phyloP scores from a whole-genome alignment of 37 sponge, comb jelly and placozoan species.

The Hormiphora californensis region DNA sequence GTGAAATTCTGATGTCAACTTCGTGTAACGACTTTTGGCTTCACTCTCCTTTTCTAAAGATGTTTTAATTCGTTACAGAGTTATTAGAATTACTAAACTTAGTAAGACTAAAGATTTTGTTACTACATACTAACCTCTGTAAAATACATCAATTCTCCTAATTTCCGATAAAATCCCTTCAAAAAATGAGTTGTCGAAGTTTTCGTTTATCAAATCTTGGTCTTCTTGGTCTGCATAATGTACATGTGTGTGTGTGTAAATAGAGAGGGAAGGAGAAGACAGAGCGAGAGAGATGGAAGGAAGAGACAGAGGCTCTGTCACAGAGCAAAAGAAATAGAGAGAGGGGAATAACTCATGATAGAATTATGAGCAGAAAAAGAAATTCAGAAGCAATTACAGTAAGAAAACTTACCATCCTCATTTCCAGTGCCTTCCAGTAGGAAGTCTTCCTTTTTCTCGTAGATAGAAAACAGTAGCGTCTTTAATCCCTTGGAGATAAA shows the following conservation, averaged over 20 bases:
- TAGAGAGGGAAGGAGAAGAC: too few relatives aligned
- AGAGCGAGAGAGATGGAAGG: too few relatives aligned
- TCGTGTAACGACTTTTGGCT: background rate
- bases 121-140: background rate
- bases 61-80: background rate
- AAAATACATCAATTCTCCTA: slow-evolving; percentile 32
- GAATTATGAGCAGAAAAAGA: too few relatives aligned
- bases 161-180: slow-evolving; percentile 49
- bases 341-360: too few relatives aligned
- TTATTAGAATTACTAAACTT: background rate
- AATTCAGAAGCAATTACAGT: background rate
- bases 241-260: too few relatives aligned
- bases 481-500: slow-evolving; percentile 40
- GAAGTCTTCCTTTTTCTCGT: slow-evolving; percentile 23
- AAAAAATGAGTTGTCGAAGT: slow-evolving; percentile 39
- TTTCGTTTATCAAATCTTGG: slow-evolving; percentile 14
- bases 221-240: too few relatives aligned
- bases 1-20: slow-evolving; percentile 47
- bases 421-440: background rate
- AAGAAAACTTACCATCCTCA: background rate
- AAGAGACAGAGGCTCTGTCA: too few relatives aligned
- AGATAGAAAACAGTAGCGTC: slow-evolving; percentile 28
- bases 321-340: too few relatives aligned
- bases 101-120: background rate
- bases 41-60: slow-evolving; percentile 49